Base-by-base conservation (phyloP, 2,113 vertebrate species). In the Elephantulus edwardii region DNA sequence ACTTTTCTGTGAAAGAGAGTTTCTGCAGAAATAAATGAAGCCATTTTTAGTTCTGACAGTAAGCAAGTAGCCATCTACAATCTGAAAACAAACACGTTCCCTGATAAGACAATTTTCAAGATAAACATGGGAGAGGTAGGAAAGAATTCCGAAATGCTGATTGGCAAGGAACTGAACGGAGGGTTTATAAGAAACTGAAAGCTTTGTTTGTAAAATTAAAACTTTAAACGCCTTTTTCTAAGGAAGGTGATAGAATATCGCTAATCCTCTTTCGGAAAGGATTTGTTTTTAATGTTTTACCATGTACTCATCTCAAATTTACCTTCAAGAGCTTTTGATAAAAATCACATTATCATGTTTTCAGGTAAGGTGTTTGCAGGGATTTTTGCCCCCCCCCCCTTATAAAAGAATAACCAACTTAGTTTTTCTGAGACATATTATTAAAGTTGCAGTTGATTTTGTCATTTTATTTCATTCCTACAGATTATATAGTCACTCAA, bases 211-310 rank as follows among this genome's bases (percentile, higher is more conserved):
- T 52, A 83, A 91, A 93, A 72, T 81, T 83, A 84, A 91, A 88
- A 54, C 40, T 44, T 35, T 81, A 75, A 78, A 87, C 66, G 14
- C 24, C 81, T 86, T n/a, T 33, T 11, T 89, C 33, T 56, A 83
- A 75, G 42, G 28, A 81, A 6, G 22, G 35, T 72, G 86, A 82
- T 83, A 93, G 86, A 78, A 62, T 81, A 92, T 85, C 77, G 56
- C 70, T 91, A 95, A 91, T 92, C 74, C 17, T 82, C 83, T 48
- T 90, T 89, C 22, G 26, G 16, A 82, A 92, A 82, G 13, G 81
- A 86, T 86, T 92, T 93, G 19, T 87, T 86, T 54, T 84, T 83
- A 79, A 88, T 94, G 83, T 72, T 89, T 44, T 83, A 50, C 28
- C 4, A 62, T 83, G 50, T 6, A 40, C 14, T 54, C 26, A 16